Base-by-base conservation (phyloP, 2,888 invertebrate species). In the Drosophila birchii region DNA sequence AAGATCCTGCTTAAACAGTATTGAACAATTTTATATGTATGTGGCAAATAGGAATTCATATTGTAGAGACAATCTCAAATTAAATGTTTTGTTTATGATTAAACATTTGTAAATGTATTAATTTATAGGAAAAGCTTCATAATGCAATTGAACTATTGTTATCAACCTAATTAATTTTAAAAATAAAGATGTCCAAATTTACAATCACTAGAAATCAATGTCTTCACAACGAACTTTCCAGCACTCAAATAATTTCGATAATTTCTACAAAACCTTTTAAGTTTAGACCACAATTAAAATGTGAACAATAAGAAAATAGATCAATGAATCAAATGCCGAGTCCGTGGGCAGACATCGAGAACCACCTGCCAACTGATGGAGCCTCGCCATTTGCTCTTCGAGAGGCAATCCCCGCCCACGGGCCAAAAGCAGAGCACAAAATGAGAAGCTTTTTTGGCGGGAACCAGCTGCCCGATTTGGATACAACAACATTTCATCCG, bases 401-500 rank as follows among this genome's bases (percentile, higher is more conserved):
- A 61, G 62, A 54, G 29, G 34, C 55, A 56, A 57, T 45, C 26
- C 60, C 49, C 73, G 73, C 72, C 74, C 54, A 73, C 74, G 16
- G 41, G 16, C 29, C 43, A 26, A 73, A 76, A 45, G 49, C 44
- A 66, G 49, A 61, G 60, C 51, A 53, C 51, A 53, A 53, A 34
- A 36, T 51, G 34, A 51, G 16, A 36, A 16, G 51, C 56, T 23
- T 26, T 49, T 70, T 80, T 80, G 83, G 80, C 44, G 45, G 29
- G 55, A 53, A 75, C 88, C 53, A 76, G 88, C 59, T 84, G 69
- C 83, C 86, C 68, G 73, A 70, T 67, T 80, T 71, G 86, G 88
- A 29, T 49, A 82, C 54, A 76, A 55, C 88, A 61, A 76, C 83
- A 88, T 78, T 71, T 79, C 78, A 69, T 73, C 78, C 47, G 72